Percentiles rank a stretch among this genome's conserved stretches.
These are phyloP conservation scores for Poeciliopsis presidionis DNA, from an alignment of 2,797 vertebrate genomes.

Conservation along the genomic window DNA sequence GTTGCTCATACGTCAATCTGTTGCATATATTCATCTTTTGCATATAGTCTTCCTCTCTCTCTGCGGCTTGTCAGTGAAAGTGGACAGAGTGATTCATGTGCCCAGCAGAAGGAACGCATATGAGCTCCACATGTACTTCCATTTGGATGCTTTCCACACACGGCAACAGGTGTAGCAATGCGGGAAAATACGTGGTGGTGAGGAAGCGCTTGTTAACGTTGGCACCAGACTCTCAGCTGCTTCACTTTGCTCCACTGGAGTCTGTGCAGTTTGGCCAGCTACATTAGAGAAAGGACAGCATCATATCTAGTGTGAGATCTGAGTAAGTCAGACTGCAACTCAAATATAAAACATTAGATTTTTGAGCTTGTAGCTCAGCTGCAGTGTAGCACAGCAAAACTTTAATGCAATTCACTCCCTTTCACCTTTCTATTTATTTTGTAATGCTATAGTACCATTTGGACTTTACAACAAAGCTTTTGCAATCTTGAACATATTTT, in stretches of 20 bases:
- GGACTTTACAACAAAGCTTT: not conserved
- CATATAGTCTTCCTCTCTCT: conserved; percentile 27
- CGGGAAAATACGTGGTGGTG: conserved; percentile 26
- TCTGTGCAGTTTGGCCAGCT: conserved; percentile 46
- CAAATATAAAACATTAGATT: not conserved
- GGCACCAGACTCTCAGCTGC: conserved; percentile 58
- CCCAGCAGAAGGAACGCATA: conserved; percentile 62
- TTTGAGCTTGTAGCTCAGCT: no score
- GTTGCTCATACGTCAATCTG: conserved; percentile 41
- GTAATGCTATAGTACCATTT: not conserved
- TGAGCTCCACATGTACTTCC: conserved; percentile 65
- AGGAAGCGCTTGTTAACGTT: conserved; percentile 61
- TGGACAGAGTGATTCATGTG: conserved; percentile 65
- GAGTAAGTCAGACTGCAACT: not conserved
- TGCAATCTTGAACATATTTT: no score
- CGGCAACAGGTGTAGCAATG: conserved; percentile 63
- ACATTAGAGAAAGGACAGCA: conserved; percentile 42
- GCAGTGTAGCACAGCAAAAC: not conserved
- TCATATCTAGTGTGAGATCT: conserved; percentile 13
- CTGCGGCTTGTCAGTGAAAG: conserved; percentile 22
- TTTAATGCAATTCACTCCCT: not conserved
- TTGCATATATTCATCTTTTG: conserved; percentile 33
- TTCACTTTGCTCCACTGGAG: conserved; percentile 47
- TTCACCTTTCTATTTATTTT: not conserved
- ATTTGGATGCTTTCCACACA: conserved; percentile 41